Evolutionary conservation across 2,797 vertebrate genomes (phyloP), one percentile per base, ranked within the genome.

Genomic region (Amphiprion clarkii): DNA sequence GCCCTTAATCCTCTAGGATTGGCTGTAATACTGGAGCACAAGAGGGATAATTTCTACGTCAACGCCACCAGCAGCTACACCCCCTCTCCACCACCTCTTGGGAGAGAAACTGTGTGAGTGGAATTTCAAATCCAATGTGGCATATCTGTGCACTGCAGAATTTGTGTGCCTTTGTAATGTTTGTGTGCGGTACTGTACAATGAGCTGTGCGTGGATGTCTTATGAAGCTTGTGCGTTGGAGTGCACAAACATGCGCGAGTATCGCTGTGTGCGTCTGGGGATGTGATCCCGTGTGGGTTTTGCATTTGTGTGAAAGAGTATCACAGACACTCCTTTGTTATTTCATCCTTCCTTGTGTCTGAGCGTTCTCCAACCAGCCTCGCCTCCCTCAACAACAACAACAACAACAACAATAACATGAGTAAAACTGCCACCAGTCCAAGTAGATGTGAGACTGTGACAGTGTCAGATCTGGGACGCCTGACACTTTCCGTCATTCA

Each of bases 391-490:
- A 55, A 48, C 59, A 49, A 13, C 55, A 53, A 13, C 55, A 70
- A 54, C 68, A 76, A 74, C 59, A 76, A 75, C 27, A 69, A 72
- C 64, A 82, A 71, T 61, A 80, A 59, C 48, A 83, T n/a, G 75
- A 59, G 79, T 79, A 36, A 66, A 64, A 42, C 78, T 53, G 57
- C 83, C 70, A 36, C 31, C 74, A 0, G 66, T 67, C 82, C 77
- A 84, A 89, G 90, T 83, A 90, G 68, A 86, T 6, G 6, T 75
- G 83, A 75, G 77, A 74, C 63, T 62, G 52, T 46, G 75, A 75
- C 65, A 25, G 71, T 79, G 89, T 79, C 49, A 76, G 83, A 85
- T 87, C 70, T 77, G 67, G 59, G 56, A 33, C 5, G 79, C 83
- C 67, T 76, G 75, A 75, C 67, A 57, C 54, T 36, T 61, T 3